Conservation (phyloP, 2,113 vertebrate species). For the Cyanistes caeruleus region DNA sequence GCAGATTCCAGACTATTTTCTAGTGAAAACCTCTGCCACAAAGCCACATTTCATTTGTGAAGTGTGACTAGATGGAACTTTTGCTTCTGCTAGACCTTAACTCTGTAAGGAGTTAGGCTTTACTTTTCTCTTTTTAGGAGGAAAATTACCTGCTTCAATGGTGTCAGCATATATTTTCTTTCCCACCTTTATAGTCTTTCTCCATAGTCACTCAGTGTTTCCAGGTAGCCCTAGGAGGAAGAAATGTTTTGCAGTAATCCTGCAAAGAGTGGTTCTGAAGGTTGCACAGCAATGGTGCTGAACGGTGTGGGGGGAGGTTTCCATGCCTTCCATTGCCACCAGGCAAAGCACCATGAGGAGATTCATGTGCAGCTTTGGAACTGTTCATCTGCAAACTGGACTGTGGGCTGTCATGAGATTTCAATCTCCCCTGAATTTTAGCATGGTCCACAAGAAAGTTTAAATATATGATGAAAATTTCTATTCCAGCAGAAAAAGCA, state of each 20-base stretch:
- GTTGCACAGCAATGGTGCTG: not conserved
- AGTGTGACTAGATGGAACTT: not conserved
- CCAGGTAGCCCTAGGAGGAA: not conserved
- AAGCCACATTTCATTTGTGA: not conserved
- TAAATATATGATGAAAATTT: not conserved
- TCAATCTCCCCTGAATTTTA: not conserved
- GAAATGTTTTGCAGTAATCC: not conserved
- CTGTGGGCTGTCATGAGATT: not conserved
- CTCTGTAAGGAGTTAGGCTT: not conserved
- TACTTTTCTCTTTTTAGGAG: not conserved
- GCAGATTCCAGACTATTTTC: not conserved
- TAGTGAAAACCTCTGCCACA: not conserved
- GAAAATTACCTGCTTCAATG: not conserved
- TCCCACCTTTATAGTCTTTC: not conserved
- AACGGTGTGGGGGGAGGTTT: too few species aligned
- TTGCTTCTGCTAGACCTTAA: not conserved
- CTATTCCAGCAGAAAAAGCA: not conserved
- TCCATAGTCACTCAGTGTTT: not conserved
- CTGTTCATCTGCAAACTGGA: not conserved
- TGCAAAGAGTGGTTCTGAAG: not conserved
- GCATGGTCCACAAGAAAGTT: not conserved
- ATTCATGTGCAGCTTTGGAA: not conserved
- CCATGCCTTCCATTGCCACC: accelerated
- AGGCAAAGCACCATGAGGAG: not conserved
- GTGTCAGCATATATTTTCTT: not conserved